Conservation (phyloP, 2,113 vertebrate genomes). For the Hippocampus comes region DNA sequence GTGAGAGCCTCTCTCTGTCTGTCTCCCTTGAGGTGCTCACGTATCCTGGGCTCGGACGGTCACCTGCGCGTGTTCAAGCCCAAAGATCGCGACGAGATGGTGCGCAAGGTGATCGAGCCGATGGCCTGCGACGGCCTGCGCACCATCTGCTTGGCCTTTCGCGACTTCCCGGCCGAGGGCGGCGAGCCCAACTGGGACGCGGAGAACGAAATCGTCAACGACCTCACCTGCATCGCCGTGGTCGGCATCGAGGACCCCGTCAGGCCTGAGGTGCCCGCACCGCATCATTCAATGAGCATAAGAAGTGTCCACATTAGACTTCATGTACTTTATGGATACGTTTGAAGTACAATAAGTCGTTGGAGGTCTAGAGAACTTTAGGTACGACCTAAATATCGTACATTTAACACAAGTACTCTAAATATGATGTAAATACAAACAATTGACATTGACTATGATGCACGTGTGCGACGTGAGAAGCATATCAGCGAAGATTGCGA, state of each 20-base stretch:
- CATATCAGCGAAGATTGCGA: too few relatives aligned
- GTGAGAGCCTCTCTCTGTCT: too few relatives aligned
- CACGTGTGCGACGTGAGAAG: too few relatives aligned
- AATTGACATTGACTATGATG: too few relatives aligned
- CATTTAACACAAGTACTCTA: too few relatives aligned
- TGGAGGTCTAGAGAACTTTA: too few relatives aligned
- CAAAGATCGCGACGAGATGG: conserved; percentile 92
- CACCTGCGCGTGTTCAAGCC: conserved; percentile 77
- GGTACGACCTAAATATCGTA: too few relatives aligned
- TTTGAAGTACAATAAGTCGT: background rate
- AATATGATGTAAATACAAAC: too few relatives aligned
- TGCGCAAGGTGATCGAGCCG: conserved; percentile 89
- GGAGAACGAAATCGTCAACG: conserved; percentile 83
- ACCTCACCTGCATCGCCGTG: conserved; percentile 86
- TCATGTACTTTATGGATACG: background rate
- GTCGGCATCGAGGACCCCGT: conserved; percentile 97
- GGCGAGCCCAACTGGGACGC: conserved; percentile 86
- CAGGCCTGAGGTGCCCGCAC: conserved; percentile 81
- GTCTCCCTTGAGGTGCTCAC: conserved; percentile 78
- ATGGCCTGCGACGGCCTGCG: conserved; percentile 92
- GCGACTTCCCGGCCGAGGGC: conserved; percentile 76
- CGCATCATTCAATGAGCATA: too few relatives aligned
- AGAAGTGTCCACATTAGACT: too few relatives aligned
- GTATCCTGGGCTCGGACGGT: conserved; percentile 81
- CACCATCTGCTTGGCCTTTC: conserved; percentile 91